Conservation (phyloP, 2,113 vertebrate genomes). For the Prietella phreatophila region DNA sequence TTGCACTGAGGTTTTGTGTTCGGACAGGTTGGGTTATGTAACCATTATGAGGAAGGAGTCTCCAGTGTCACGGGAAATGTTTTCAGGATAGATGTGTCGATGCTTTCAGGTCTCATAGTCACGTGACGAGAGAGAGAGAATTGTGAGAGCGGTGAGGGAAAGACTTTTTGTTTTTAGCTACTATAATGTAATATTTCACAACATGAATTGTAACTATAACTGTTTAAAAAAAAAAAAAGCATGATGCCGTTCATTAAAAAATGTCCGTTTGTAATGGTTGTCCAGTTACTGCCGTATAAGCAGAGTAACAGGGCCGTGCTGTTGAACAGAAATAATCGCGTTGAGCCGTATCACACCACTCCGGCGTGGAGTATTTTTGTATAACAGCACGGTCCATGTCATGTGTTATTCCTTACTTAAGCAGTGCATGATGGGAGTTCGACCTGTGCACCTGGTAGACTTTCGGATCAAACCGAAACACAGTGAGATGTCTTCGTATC, state of each 20-base stretch:
- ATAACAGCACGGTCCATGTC: constrained; percentile 18
- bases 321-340: neutral
- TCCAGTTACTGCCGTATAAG: neutral
- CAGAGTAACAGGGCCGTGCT: neutral
- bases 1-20: neutral
- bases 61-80: neutral
- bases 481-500: constrained; percentile 69
- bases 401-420: constrained; percentile 20
- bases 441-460: constrained; percentile 75
- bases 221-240: neutral
- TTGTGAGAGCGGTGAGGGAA: too few relatives aligned
- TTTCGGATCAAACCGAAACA: constrained; percentile 74
- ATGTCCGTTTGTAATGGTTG: neutral
- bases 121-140: neutral
- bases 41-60: neutral
- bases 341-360: neutral
- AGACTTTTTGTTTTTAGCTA: too few relatives aligned
- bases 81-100: neutral
- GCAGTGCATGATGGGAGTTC: constrained; percentile 61
- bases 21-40: neutral
- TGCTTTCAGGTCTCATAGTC: neutral
- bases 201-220: neutral
- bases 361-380: neutral
- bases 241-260: neutral
- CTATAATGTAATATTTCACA: neutral